These are phyloP conservation scores for Pogonomyrmex californicus DNA, from an alignment of 1,140 invertebrate genomes.

Conservation along the genomic window DNA sequence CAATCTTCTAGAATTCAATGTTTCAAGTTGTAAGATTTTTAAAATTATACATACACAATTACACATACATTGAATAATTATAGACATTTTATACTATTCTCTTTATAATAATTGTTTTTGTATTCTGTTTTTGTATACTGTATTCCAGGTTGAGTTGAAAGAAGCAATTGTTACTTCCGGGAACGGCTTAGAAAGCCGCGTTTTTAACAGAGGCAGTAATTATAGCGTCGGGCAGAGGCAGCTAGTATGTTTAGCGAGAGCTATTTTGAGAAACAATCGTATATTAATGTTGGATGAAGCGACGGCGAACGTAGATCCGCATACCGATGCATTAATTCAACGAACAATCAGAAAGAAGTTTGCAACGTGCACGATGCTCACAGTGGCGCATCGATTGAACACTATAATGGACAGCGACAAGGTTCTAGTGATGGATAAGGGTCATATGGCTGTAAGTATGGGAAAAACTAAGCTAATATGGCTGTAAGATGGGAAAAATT, in stretches of 20 bases:
- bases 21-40: too few relatives aligned
- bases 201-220: conserved; percentile 90
- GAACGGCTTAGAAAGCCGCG: conserved; percentile 86
- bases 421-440: conserved; percentile 90
- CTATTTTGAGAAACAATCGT: conserved; percentile 89
- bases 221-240: conserved; percentile 91
- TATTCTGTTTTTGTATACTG: background rate
- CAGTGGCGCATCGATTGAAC: conserved; percentile 90
- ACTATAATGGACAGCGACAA: conserved; percentile 88
- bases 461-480: too few relatives aligned
- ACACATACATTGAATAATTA: background rate
- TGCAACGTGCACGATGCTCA: conserved; percentile 88
- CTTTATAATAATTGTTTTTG: background rate
- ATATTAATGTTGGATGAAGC: conserved; percentile 92
- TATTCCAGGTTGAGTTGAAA: conserved; percentile 85
- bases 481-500: background rate
- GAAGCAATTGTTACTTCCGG: conserved; percentile 78
- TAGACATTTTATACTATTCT: background rate
- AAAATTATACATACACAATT: too few relatives aligned
- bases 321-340: conserved; percentile 87
- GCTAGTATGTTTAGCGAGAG: conserved; percentile 90
- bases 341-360: conserved; percentile 87
- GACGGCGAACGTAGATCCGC: conserved; percentile 91
- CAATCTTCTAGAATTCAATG: too few relatives aligned
- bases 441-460: conserved; percentile 83